A percentile compares a stretch with the other conserved stretches of the same genome.
Evolutionary conservation across 2,888 invertebrate species (phyloP).

Genomic region (Drosophila prostipennis): DNA sequence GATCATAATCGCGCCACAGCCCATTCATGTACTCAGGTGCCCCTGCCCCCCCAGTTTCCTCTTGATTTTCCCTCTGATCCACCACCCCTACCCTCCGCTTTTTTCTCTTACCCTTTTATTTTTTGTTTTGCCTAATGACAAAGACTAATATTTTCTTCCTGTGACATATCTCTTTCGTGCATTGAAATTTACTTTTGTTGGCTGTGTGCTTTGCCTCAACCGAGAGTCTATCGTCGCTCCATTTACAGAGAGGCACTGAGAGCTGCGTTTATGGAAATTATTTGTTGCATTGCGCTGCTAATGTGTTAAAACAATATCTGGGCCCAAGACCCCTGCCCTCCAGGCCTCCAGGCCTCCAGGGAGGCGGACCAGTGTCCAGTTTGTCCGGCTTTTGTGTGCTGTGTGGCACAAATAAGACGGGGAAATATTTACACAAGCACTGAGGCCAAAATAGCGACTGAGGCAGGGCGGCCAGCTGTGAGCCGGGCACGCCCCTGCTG

Average conservation of each 20-base stretch:
- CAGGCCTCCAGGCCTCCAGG: conserved; percentile 20
- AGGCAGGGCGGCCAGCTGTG: conserved; percentile 43
- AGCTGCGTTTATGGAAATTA: conserved; percentile 78
- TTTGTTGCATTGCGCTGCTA: conserved; percentile 83
- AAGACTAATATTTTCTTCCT: conserved; percentile 83
- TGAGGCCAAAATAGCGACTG: conserved; percentile 2
- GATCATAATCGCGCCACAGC: conserved; percentile 31
- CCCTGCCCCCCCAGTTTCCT: conserved; percentile 12
- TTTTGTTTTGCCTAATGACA: conserved; percentile 82
- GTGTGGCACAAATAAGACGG: conserved; percentile 74
- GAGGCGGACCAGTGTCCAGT: conserved; percentile 21
- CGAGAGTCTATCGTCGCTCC: conserved; percentile 41
- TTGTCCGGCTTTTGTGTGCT: conserved; percentile 29
- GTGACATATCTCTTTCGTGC: conserved; percentile 80
- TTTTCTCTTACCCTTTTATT: conserved; percentile 44
- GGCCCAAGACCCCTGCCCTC: conserved; percentile 16
- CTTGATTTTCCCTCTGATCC: conserved; percentile 5
- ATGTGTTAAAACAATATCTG: conserved; percentile 83
- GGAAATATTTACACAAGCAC: conserved; percentile 75
- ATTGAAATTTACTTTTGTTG: conserved; percentile 50
- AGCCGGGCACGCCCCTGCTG: conserved; percentile 56
- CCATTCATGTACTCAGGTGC: conserved; percentile 29
- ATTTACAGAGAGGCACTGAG: conserved; percentile 7
- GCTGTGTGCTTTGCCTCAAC: conserved; percentile 29
- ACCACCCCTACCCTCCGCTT: background rate